Conservation (phyloP, 2,888 invertebrate species). For the Cephus pygmeus region DNA sequence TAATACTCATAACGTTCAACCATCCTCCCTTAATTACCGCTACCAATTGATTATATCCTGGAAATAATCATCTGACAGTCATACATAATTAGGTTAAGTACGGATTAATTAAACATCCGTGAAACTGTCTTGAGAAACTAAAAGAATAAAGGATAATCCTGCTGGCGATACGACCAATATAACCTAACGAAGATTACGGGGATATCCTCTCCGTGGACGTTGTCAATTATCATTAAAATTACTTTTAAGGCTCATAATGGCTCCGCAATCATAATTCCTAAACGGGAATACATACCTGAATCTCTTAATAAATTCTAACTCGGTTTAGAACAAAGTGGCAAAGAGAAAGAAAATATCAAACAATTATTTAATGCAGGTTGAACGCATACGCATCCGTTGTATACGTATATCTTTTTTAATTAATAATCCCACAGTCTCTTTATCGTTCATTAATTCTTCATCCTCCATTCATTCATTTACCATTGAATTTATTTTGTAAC, state of each 20-base stretch:
- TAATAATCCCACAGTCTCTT: background rate
- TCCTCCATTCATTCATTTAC: slow-evolving; percentile 15
- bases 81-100: background rate
- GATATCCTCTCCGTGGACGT: background rate
- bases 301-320: background rate
- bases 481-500: slow-evolving; percentile 40
- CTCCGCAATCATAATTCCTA: background rate
- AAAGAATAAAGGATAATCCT: background rate
- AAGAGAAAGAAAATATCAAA: background rate
- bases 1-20: background rate
- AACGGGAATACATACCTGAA: background rate
- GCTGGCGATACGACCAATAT: background rate
- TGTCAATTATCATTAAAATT: background rate
- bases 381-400: background rate
- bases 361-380: background rate
- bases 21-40: background rate
- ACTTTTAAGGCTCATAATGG: background rate
- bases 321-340: background rate
- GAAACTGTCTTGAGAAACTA: background rate
- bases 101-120: background rate
- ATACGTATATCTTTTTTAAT: background rate
- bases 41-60: background rate
- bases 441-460: background rate
- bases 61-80: background rate
- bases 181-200: background rate